Conservation (phyloP, 2,797 vertebrate species). For the Notolabrus celidotus region DNA sequence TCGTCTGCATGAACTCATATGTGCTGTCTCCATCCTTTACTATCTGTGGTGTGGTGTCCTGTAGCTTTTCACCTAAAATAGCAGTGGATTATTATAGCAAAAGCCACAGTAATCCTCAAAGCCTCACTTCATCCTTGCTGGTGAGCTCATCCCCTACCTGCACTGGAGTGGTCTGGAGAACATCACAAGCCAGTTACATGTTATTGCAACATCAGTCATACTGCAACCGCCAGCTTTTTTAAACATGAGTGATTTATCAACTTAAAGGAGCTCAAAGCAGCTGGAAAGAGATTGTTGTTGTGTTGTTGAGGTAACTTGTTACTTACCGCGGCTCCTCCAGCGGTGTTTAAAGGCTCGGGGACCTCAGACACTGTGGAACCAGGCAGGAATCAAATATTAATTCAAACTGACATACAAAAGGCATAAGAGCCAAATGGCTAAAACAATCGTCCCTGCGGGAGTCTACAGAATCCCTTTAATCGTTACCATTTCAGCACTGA, state of each 20-base stretch:
- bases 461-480: slow-evolving; percentile 23
- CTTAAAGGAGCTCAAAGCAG: slow-evolving; percentile 18
- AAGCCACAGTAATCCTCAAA: slow-evolving; percentile 80
- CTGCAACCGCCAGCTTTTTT: slow-evolving; percentile 27
- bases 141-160: slow-evolving; percentile 74
- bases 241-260: slow-evolving; percentile 34
- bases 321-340: slow-evolving; percentile 68
- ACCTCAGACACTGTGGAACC: slow-evolving; percentile 75
- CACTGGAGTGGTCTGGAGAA: slow-evolving; percentile 62
- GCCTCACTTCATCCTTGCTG: slow-evolving; percentile 69
- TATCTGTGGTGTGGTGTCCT: slow-evolving; percentile 19
- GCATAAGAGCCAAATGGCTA: slow-evolving; percentile 28
- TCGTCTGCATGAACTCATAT: slow-evolving; percentile 48
- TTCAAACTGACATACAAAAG: slow-evolving; percentile 44
- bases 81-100: slow-evolving; percentile 78
- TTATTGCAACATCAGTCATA: slow-evolving; percentile 47
- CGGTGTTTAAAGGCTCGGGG: slow-evolving; percentile 41
- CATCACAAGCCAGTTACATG: slow-evolving; percentile 54
- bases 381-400: slow-evolving; percentile 61
- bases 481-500: slow-evolving; percentile 29
- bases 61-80: slow-evolving; percentile 72
- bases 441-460: slow-evolving; percentile 40
- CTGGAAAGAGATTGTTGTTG: slow-evolving; percentile 28
- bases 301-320: slow-evolving; percentile 39
- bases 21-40: slow-evolving; percentile 31